phyloP scores from a whole-genome alignment of 30 jellyfish, hydroid and myxozoan genomes.

The Catostylus mosaicus region DNA sequence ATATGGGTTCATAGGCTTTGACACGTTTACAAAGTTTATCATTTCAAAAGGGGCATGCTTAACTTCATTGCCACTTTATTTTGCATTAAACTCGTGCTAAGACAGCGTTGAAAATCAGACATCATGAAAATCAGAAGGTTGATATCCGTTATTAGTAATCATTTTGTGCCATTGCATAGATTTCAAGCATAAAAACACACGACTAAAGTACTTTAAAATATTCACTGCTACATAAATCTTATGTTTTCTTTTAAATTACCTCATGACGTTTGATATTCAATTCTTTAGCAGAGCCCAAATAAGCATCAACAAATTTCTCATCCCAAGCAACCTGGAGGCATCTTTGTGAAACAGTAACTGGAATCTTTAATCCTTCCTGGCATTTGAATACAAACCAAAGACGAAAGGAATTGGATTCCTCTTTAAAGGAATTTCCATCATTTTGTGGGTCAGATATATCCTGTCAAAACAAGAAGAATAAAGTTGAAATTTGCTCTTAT shows the following conservation, averaged over 20 bases:
- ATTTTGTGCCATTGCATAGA: no score
- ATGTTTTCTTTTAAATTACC: no score
- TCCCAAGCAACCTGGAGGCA: slow-evolving; percentile 69
- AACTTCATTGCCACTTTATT: no score
- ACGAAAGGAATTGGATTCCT: slow-evolving; percentile 22
- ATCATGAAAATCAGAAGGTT: no score
- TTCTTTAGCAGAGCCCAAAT: background rate
- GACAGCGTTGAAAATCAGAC: no score
- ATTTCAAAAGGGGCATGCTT: no score
- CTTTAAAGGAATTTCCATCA: background rate
- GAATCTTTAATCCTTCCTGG: slow-evolving; percentile 9
- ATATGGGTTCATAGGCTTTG: no score
- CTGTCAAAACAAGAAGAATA: background rate
- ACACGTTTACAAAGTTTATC: no score
- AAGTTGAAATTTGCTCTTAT: background rate
- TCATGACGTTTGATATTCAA: background rate
- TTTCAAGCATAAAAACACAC: no score
- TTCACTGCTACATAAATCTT: background rate
- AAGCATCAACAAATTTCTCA: slow-evolving; percentile 18
- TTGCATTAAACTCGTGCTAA: no score
- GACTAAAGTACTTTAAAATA: background rate
- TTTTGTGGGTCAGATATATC: background rate
- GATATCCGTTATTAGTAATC: no score
- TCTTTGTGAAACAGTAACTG: slow-evolving; percentile 35
- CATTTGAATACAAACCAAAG: slow-evolving; percentile 61